Conservation (phyloP, 2,113 vertebrate genomes). For the Macquaria ambigua region DNA sequence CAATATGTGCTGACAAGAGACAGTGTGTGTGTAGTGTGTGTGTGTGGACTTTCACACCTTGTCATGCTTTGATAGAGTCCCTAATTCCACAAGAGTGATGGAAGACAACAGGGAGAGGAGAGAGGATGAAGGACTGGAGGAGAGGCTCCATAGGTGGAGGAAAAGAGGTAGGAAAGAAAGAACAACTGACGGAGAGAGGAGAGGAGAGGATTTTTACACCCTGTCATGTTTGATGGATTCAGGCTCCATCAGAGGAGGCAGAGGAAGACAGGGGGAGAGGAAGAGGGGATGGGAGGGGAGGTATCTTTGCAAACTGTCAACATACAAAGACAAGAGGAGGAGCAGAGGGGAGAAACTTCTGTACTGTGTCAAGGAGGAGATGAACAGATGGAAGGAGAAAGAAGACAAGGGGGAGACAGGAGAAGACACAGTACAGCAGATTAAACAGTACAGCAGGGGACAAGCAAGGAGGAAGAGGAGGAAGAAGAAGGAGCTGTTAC, state of each 20-base stretch:
- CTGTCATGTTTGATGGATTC: constrained; percentile 39
- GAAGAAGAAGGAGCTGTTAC: constrained; percentile 4
- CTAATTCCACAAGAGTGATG: constrained; percentile 35
- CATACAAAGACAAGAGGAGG: constrained; percentile 30
- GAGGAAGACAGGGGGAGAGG: neutral
- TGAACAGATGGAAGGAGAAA: constrained; percentile 26
- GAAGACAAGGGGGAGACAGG: constrained; percentile 13
- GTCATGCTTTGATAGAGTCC: constrained; percentile 45
- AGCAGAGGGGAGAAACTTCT: constrained; percentile 38
- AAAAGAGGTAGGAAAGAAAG: neutral
- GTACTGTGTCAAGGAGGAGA: constrained; percentile 15
- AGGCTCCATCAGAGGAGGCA: constrained; percentile 23
- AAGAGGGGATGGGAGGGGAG: neutral
- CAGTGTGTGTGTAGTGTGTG: neutral
- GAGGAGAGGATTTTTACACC: neutral
- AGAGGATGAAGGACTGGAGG: no score
- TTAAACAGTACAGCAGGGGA: constrained; percentile 39
- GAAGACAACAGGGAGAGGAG: constrained; percentile 11
- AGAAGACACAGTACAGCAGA: constrained; percentile 13
- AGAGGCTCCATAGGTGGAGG: neutral
- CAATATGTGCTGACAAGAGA: constrained; percentile 27
- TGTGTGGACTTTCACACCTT: constrained; percentile 50
- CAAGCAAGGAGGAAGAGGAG: neutral
- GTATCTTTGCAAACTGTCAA: constrained; percentile 16
- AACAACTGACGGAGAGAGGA: constrained; percentile 1